Evolutionary conservation across 2,113 vertebrate species (phyloP).

Genomic region (Sinosuthora webbiana): DNA sequence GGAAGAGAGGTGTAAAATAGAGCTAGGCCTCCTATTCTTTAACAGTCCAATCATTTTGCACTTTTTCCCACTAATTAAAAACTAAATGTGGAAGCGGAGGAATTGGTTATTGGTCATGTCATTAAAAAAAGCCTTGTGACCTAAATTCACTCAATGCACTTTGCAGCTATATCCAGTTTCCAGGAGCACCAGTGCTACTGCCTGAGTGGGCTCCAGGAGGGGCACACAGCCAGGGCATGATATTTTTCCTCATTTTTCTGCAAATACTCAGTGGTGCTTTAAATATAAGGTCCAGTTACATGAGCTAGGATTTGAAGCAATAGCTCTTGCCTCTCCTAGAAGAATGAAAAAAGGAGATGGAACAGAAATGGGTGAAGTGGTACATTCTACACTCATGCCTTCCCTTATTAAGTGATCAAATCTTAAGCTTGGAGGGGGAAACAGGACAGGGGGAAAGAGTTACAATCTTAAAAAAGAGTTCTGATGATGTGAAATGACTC

Average conservation of each 20-base stretch:
- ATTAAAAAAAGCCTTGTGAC: background rate
- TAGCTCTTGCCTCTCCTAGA: conserved; percentile 7
- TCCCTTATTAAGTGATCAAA: background rate
- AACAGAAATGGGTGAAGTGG: conserved; percentile 54
- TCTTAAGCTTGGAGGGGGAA: background rate
- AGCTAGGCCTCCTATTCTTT: conserved; percentile 12
- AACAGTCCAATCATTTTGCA: background rate
- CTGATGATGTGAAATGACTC: background rate
- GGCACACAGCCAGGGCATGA: background rate
- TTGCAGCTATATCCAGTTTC: background rate
- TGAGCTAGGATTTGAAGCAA: background rate
- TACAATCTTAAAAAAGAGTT: background rate
- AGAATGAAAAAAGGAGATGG: conserved; percentile 27
- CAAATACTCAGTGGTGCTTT: background rate
- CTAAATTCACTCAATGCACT: background rate
- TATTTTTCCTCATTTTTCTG: background rate
- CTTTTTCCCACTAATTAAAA: background rate
- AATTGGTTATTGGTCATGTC: background rate
- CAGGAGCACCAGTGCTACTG: background rate
- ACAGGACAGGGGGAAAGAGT: background rate
- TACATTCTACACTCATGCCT: conserved; percentile 8
- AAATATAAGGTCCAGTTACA: background rate
- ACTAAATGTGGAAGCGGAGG: background rate
- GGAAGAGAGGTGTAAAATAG: conserved; percentile 41
- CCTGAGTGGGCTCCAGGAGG: background rate